A percentile compares a stretch with the other conserved stretches of the same genome.
These are phyloP conservation scores for Pelvicachromis taeniatus DNA, from an alignment of 2,113 vertebrate species.

Conservation along the genomic window DNA sequence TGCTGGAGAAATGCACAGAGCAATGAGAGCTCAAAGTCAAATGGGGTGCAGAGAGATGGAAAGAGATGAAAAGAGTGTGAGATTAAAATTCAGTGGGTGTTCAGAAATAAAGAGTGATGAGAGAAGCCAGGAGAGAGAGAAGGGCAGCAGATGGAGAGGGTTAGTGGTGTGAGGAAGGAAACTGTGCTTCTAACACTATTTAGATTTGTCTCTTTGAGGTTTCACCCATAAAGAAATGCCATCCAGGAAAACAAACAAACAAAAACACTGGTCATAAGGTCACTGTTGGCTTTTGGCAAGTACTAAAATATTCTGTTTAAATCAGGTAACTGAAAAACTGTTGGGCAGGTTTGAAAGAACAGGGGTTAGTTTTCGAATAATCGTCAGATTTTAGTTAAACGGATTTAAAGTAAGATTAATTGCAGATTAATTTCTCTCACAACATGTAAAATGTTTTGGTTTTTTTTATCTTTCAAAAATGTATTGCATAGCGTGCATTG, in stretches of 20 bases:
- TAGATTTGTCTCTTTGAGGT: background rate
- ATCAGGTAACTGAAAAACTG: background rate
- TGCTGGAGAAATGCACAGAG: background rate
- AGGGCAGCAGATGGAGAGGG: background rate
- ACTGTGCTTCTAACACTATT: background rate
- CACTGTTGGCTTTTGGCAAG: background rate
- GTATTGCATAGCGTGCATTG: background rate
- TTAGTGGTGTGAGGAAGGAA: background rate
- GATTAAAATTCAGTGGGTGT: constrained; percentile 18
- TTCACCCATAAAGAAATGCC: background rate
- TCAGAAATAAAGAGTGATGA: background rate
- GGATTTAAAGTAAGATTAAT: background rate
- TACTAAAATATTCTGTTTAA: background rate
- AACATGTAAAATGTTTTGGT: background rate
- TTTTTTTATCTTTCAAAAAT: background rate
- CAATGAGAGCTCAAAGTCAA: constrained; percentile 15
- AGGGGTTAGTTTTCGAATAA: background rate
- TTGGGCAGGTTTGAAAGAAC: background rate
- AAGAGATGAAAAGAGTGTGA: constrained; percentile 15
- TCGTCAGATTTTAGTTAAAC: background rate
- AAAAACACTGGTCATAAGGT: background rate
- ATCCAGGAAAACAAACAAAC: background rate
- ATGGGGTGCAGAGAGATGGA: constrained; percentile 15
- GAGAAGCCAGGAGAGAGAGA: background rate
- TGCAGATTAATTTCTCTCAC: too few species aligned